Conservation (phyloP, 2,888 invertebrate species). For the Hyposoter dolosus region DNA sequence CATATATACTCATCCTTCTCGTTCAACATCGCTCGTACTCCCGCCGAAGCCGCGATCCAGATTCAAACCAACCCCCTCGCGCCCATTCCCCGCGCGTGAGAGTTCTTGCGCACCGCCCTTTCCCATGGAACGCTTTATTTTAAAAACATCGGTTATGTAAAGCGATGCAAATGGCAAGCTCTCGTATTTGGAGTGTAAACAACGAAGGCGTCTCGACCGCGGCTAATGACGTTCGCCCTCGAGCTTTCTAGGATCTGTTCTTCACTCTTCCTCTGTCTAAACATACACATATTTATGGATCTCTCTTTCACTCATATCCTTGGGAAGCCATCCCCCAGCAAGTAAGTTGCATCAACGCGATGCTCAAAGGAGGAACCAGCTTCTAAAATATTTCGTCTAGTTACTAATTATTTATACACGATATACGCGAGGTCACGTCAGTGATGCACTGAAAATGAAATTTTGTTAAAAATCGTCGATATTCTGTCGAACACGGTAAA, state of each 20-base stretch:
- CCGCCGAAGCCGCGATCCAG: slow-evolving; percentile 57
- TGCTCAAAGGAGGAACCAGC: slow-evolving; percentile 23
- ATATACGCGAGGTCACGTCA: slow-evolving; percentile 26
- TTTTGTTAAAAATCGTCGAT: no score
- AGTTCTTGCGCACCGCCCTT: slow-evolving; percentile 22
- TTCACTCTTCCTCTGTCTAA: slow-evolving; percentile 37
- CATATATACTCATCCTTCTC: slow-evolving; percentile 35
- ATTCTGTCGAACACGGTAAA: no score
- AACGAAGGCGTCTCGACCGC: slow-evolving; percentile 71
- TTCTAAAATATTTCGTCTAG: slow-evolving; percentile 45
- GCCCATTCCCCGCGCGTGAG: slow-evolving; percentile 3
- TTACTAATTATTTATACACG: slow-evolving; percentile 28
- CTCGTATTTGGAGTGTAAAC: slow-evolving; percentile 76
- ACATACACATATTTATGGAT: background rate
- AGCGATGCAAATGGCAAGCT: slow-evolving; percentile 76
- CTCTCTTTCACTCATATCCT: slow-evolving; percentile 34
- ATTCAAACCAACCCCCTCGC: slow-evolving; percentile 32
- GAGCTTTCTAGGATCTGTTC: slow-evolving; percentile 65
- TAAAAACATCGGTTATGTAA: slow-evolving; percentile 78
- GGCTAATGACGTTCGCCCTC: slow-evolving; percentile 76
- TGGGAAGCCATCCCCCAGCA: slow-evolving; percentile 10
- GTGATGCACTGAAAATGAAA: no score
- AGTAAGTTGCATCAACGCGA: slow-evolving; percentile 42
- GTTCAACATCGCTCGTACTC: slow-evolving; percentile 57
- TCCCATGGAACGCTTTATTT: slow-evolving; percentile 67